These are phyloP conservation scores for Mormyrus hasselquistii DNA, from an alignment of 2,797 vertebrate genomes.

Conservation along the genomic window DNA sequence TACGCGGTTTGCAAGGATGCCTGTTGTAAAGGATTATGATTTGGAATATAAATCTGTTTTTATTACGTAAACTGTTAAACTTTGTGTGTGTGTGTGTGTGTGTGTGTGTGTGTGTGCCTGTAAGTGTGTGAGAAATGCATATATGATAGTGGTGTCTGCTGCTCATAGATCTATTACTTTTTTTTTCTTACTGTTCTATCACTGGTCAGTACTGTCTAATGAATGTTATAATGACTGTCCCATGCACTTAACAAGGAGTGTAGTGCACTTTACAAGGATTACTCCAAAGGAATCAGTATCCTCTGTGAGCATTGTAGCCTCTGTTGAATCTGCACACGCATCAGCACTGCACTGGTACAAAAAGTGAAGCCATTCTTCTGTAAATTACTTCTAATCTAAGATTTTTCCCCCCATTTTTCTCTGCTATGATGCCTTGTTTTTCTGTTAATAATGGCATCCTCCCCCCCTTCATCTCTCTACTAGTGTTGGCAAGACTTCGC, in stretches of 20 bases:
- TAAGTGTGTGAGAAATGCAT: background rate
- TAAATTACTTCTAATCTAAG: background rate
- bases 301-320: background rate
- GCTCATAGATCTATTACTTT: background rate
- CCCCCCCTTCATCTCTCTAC: background rate
- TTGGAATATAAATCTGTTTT: background rate
- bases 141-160: background rate
- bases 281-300: background rate
- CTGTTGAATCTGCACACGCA: background rate
- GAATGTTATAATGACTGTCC: background rate
- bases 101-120: background rate
- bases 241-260: background rate
- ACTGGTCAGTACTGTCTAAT: background rate
- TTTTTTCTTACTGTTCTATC: background rate
- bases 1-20: background rate
- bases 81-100: background rate
- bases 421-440: background rate
- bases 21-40: background rate
- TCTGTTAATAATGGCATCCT: background rate
- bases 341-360: background rate
- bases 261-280: background rate
- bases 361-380: background rate
- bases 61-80: background rate
- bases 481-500: slow-evolving; percentile 94
- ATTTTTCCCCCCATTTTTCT: background rate